Percentiles rank a stretch among this genome's conserved stretches.
phyloP scores from a whole-genome alignment of 2,797 vertebrate species.

The Aldrovandia affinis region DNA sequence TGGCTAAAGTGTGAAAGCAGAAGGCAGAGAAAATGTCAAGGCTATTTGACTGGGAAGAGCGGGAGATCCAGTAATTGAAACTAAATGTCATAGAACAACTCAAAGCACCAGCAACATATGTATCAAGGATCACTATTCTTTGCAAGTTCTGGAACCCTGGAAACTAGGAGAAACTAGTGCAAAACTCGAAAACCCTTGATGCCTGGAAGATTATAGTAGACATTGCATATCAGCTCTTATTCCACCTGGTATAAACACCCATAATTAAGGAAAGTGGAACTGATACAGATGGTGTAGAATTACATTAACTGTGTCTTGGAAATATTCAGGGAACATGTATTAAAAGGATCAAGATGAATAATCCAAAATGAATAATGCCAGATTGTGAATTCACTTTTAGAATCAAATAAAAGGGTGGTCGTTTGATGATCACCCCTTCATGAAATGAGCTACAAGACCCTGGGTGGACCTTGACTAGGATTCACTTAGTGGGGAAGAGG shows the following conservation, averaged over 20 bases:
- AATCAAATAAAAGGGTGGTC: background rate
- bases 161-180: background rate
- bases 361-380: background rate
- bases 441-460: background rate
- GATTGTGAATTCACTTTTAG: background rate
- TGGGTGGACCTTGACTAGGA: background rate
- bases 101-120: background rate
- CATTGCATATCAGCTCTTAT: background rate
- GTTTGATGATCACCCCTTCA: no score
- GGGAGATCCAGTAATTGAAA: background rate
- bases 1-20: background rate
- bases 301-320: background rate
- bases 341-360: background rate
- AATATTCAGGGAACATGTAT: no score
- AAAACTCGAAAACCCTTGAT: background rate
- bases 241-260: background rate
- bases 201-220: background rate
- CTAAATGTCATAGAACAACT: background rate
- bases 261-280: background rate
- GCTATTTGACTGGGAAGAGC: slow-evolving; percentile 9
- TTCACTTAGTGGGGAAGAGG: background rate
- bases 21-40: background rate
- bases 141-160: background rate
- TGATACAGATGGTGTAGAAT: background rate
- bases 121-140: background rate